Base-by-base conservation (phyloP, 2,113 vertebrate genomes). In the Dermatemys mawii region DNA sequence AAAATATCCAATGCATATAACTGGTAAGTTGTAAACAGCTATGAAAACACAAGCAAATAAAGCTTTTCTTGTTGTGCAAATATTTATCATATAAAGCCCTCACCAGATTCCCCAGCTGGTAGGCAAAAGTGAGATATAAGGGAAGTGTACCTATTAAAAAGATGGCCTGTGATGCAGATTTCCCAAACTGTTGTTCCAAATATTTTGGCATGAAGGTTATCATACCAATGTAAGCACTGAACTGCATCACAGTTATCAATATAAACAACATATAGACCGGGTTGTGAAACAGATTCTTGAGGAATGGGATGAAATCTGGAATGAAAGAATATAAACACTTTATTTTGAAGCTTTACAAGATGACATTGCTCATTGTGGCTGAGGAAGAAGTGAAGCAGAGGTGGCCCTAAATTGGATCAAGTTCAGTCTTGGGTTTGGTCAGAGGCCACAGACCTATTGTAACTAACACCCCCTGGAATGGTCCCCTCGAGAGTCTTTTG, bases 131-230 rank as follows among this genome's bases (percentile, higher is more conserved):
- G 86, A 81, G 88, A 38, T 2, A 92, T 89, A 90, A 86, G 19
- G 54, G 78, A 85, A 67, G 91, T 70, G 11, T 98, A 99, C 99
- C 99, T 51, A 99, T 99, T 78, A 99, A 98, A 97, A 99, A 99
- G 97, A 99, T 99, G 41, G 99, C 98, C 78, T 99, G 99, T 3
- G 99, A 98, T 21, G 99, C 97, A 67, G 99, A 99, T 94, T 98
- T 99, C 85, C 99, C 99, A 96, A 99, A 99, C 94, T 99, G 99
- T 26, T 99, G 99, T 84, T 99, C 99, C 97, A 99, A 94, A 93
- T 99, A 99, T 92, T 99, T 99, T 83, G 99, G 98, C 98, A 99
- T 98, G 95, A 99, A 99, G n/a, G 98, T 98, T 49, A 99, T 35
- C 93, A 99, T 97, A 70, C 98, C 99, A 8, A 98, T 97, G 14